phyloP scores from a whole-genome alignment of 2,797 vertebrate species.

The Ptychobarbus kaznakovi region DNA sequence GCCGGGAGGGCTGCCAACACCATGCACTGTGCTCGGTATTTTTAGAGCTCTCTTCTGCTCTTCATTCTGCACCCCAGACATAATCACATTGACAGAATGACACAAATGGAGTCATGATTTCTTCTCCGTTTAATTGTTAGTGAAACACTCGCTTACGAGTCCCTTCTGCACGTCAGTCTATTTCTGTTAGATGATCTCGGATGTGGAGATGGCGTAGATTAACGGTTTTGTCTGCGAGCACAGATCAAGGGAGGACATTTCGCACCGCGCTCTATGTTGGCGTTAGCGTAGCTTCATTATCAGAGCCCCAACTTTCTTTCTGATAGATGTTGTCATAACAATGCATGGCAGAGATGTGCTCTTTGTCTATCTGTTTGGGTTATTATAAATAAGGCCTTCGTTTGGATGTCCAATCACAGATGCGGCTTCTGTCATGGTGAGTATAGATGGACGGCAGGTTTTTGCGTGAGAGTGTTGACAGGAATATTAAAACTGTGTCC shows the following conservation, averaged over 20 bases:
- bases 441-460: constrained; percentile 33
- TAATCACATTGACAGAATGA: constrained; percentile 62
- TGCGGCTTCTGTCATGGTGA: constrained; percentile 28
- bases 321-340: constrained; percentile 41
- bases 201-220: constrained; percentile 36
- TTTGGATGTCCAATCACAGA: constrained; percentile 43
- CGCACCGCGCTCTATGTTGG: background rate
- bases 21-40: constrained; percentile 57
- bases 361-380: constrained; percentile 13
- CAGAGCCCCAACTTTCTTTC: background rate
- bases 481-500: constrained; percentile 51
- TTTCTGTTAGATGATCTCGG: constrained; percentile 28
- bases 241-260: constrained; percentile 31
- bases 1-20: constrained; percentile 55
- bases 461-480: constrained; percentile 25
- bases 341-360: background rate
- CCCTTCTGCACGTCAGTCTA: constrained; percentile 30
- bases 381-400: constrained; percentile 49
- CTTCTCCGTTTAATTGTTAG: constrained; percentile 56
- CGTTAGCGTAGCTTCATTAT: constrained; percentile 26
- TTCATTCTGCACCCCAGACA: constrained; percentile 48
- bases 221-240: constrained; percentile 8
- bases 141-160: constrained; percentile 50
- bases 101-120: constrained; percentile 49
- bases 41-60: constrained; percentile 60